These are phyloP conservation scores for Mormoops blainvillei DNA, from an alignment of 2,113 vertebrate species.

Conservation along the genomic window DNA sequence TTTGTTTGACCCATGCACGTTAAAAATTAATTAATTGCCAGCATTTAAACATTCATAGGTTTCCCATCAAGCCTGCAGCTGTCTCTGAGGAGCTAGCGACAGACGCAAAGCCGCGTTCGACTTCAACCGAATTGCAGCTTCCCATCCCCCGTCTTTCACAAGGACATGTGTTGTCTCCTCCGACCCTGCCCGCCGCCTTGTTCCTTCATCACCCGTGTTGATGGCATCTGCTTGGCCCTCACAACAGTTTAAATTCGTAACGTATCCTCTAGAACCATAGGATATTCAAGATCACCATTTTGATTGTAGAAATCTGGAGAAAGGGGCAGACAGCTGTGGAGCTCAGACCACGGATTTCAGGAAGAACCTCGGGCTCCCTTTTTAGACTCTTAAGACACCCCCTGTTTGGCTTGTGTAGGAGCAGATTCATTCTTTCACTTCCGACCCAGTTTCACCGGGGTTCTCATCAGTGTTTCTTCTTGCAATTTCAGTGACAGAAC, in stretches of 20 bases:
- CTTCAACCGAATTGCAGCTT: too few species aligned
- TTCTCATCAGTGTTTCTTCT: background rate
- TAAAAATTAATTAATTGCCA: background rate
- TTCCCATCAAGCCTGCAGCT: background rate
- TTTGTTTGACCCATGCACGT: background rate
- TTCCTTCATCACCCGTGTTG: background rate
- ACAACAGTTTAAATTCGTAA: background rate
- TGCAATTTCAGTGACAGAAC: background rate
- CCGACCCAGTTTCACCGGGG: background rate
- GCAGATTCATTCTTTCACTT: background rate
- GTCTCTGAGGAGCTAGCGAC: background rate
- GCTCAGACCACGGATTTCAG: background rate
- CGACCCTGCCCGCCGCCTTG: rapidly evolving
- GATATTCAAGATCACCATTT: background rate
- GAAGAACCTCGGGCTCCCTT: background rate
- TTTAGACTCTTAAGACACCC: background rate
- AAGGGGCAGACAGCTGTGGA: background rate
- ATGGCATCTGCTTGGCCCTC: background rate
- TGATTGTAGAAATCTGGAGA: background rate
- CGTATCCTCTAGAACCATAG: background rate
- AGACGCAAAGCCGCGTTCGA: background rate
- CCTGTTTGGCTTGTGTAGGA: background rate
- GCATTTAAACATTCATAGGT: background rate
- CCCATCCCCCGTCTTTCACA: rapidly evolving
- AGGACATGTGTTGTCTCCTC: rapidly evolving